Evolutionary conservation across 2,888 invertebrate species (phyloP), one percentile per base, ranked within the genome.

Genomic region (Ormyrus nitidulus): DNA sequence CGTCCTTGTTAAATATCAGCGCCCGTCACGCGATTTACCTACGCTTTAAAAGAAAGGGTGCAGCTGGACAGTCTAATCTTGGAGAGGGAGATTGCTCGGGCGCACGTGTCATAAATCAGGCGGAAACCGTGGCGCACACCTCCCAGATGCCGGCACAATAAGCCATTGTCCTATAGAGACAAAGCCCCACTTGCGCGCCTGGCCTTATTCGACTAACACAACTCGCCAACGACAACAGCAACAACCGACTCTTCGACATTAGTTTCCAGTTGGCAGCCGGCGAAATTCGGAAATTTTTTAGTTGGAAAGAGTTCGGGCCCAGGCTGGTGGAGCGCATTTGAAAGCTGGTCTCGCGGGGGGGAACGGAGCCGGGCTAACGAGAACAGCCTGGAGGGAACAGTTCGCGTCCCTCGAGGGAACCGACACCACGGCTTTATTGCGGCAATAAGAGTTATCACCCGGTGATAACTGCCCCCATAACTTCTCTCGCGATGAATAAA

Each of bases 381-480:
- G 82, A 82, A 73, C 70, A 81, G 79, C 72, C 83, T 80, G 56
- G 75, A 73, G 81, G 83, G 84, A 83, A 79, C 81, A 80, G 83
- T 83, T 83, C 79, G 81, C 81, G 79, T 76, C 82, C 81, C 83
- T 82, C 68, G 80, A 68, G 84, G 81, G 79, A 82, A 66, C 74
- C 76, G 75, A 68, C 80, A 75, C 81, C 81, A 82, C 73, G 83
- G 84, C 84, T 87, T 87, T 86, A 87, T 87, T 86, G 84, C 84
- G 82, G 86, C 85, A 86, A 87, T 87, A 87, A 86, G 86, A 87
- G 86, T 86, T 87, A 87, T 87, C 86, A 85, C 86, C 84, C 84
- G 83, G 85, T 85, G 86, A 86, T 86, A 86, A 87, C 86, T 86
- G 85, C 84, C 85, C 83, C 84, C 84, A 84, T 86, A 86, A 86